These are phyloP conservation scores for Mesembrinibis cayennensis DNA, from an alignment of 2,113 vertebrate species.

Conservation along the genomic window DNA sequence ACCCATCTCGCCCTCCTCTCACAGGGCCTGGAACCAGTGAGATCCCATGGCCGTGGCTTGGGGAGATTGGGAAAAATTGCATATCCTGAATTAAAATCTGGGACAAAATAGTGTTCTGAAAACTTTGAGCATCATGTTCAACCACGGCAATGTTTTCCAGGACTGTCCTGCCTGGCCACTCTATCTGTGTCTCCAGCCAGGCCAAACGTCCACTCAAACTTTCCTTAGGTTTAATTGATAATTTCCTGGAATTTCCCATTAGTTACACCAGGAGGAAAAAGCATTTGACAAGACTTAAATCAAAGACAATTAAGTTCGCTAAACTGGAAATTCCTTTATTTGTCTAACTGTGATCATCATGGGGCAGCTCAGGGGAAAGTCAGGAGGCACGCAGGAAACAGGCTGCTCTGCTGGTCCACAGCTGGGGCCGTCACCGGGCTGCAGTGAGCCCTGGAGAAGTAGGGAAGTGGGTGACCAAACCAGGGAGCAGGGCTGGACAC, in stretches of 20 bases:
- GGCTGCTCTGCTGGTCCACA: background rate
- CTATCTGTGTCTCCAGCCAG: background rate
- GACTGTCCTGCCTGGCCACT: background rate
- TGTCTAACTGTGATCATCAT: background rate
- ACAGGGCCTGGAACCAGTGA: background rate
- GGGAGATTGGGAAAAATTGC: background rate
- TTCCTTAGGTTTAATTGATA: background rate
- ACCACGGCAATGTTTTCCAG: background rate
- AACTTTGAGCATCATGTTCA: background rate
- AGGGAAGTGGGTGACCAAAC: background rate
- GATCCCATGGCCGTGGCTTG: background rate
- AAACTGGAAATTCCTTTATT: slow-evolving; percentile 10
- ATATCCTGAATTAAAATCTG: background rate
- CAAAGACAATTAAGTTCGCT: background rate
- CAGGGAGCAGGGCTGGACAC: background rate
- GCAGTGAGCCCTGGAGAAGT: background rate
- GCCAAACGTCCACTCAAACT: background rate
- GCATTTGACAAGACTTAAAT: background rate
- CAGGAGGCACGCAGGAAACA: background rate
- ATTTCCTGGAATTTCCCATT: slow-evolving; percentile 34
- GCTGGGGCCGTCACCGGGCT: background rate
- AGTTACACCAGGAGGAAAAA: background rate
- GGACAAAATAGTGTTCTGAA: background rate
- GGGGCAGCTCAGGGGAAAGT: background rate
- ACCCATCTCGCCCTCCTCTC: background rate